A percentile compares a stretch with the other conserved stretches of the same genome.
Evolutionary conservation across 2,888 invertebrate genomes (phyloP).

Genomic region (Allygus modestus): DNA sequence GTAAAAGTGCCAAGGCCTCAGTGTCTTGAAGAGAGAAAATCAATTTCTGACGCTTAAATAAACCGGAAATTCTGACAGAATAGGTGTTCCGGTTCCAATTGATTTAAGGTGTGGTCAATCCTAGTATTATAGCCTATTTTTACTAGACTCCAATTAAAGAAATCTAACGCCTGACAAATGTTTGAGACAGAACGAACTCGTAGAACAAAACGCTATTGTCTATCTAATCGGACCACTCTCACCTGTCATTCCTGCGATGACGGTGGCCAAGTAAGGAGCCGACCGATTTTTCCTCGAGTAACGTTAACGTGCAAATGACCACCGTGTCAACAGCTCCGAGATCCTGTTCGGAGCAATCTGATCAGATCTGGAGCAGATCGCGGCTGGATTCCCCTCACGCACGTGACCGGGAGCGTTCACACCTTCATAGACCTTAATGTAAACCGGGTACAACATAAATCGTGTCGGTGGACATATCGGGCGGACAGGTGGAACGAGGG

Average conservation of each 20-base stretch:
- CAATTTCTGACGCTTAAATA: too few relatives aligned
- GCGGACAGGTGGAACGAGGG: not conserved
- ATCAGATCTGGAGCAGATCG: conserved; percentile 2
- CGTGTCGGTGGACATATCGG: conserved; percentile 24
- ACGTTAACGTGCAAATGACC: conserved; percentile 32
- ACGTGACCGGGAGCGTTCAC: conserved; percentile 20
- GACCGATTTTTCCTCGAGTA: conserved; percentile 8
- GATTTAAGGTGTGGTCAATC: too few relatives aligned
- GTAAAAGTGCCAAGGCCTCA: too few relatives aligned
- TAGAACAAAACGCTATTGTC: conserved; percentile 4
- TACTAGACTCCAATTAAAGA: too few relatives aligned
- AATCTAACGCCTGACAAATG: too few relatives aligned
- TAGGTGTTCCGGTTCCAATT: too few relatives aligned
- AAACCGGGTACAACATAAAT: conserved; percentile 43
- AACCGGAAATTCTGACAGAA: too few relatives aligned
- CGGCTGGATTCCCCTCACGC: conserved; percentile 36
- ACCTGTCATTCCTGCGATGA: not conserved
- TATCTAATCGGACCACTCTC: conserved; percentile 2
- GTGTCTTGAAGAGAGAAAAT: too few relatives aligned
- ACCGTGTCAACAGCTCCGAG: not conserved
- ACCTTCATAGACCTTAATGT: conserved; percentile 55
- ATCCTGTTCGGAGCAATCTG: not conserved
- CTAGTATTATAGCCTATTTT: too few relatives aligned
- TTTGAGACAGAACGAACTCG: too few relatives aligned
- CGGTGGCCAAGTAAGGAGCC: conserved; percentile 8